phyloP scores from a whole-genome alignment of 2,113 vertebrate species.

The Dissostichus mawsoni region DNA sequence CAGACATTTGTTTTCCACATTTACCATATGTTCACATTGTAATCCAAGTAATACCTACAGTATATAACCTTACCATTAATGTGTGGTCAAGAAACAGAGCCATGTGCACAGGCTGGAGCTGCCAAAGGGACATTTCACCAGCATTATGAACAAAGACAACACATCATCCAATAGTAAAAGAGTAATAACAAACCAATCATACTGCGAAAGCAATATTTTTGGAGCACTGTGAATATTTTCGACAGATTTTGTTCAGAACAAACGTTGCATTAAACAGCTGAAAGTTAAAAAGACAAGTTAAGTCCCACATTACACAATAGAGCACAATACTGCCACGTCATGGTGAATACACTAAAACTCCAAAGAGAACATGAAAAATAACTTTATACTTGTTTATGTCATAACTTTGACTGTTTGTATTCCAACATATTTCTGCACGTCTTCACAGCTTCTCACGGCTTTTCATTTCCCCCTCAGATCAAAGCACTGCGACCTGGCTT shows the following conservation, averaged over 20 bases:
- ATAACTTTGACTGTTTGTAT: background rate
- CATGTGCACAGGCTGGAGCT: background rate
- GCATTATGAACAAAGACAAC: background rate
- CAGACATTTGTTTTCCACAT: background rate
- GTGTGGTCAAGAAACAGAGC: background rate
- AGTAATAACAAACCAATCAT: background rate
- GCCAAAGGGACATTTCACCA: background rate
- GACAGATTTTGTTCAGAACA: background rate
- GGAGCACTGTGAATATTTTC: background rate
- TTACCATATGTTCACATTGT: background rate
- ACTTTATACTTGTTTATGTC: background rate
- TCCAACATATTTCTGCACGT: background rate
- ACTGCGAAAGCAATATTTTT: background rate
- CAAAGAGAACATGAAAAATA: background rate
- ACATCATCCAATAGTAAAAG: background rate
- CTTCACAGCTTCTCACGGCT: background rate
- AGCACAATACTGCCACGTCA: conserved; percentile 1
- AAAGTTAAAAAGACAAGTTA: background rate
- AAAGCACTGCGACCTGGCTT: conserved; percentile 8
- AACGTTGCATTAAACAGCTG: background rate
- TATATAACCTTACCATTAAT: background rate
- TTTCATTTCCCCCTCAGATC: background rate
- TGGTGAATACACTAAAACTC: background rate
- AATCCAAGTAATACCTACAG: no score
- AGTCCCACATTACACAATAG: background rate